A percentile compares a stretch with the other conserved stretches of the same genome.
Conservation (phyloP, 2,797 vertebrate genomes). For the Hemitrygon akajei region DNA sequence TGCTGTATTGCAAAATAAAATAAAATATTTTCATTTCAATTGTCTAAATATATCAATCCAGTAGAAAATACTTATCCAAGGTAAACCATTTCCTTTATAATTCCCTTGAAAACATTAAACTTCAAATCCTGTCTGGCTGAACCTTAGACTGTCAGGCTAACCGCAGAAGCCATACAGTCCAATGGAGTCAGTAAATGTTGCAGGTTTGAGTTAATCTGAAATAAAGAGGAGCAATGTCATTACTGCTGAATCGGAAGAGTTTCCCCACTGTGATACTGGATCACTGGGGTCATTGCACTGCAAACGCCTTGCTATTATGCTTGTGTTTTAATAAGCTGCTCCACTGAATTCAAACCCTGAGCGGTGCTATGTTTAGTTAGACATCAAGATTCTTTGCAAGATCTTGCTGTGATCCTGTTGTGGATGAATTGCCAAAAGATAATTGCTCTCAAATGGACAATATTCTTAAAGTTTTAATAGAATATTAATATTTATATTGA, state of each 20-base stretch:
- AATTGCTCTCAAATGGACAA: background rate
- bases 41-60: too few relatives aligned
- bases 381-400: background rate
- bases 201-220: background rate
- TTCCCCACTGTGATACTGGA: background rate
- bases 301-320: background rate
- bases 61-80: background rate
- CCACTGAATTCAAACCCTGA: background rate
- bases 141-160: background rate
- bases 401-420: background rate
- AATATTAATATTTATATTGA: too few relatives aligned
- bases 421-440: background rate
- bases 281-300: slow-evolving; percentile 1
- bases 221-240: slow-evolving; percentile 33
- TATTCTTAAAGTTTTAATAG: too few relatives aligned
- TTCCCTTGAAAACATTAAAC: background rate
- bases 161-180: background rate
- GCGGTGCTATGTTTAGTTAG: background rate
- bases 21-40: too few relatives aligned
- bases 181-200: slow-evolving; percentile 8
- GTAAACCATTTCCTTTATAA: background rate
- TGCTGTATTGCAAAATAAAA: too few relatives aligned
- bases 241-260: background rate
- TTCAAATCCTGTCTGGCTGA: background rate
- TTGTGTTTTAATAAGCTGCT: background rate